Evolutionary conservation across 2,888 invertebrate genomes (phyloP).

Genomic region (Orchesellides sinensis): DNA sequence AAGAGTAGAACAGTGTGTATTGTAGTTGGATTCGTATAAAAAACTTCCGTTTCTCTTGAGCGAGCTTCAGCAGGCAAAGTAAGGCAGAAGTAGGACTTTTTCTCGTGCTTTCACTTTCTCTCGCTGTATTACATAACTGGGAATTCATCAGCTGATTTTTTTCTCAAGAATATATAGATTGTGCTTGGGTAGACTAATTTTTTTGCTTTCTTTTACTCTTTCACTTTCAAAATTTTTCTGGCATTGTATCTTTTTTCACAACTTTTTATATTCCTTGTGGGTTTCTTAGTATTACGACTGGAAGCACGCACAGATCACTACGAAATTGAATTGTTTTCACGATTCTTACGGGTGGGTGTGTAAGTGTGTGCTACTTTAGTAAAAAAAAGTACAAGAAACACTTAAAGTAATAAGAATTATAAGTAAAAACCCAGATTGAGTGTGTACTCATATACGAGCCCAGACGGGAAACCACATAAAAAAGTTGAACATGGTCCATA

Average conservation of each 20-base stretch:
- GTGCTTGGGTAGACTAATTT: not conserved
- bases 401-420: not conserved
- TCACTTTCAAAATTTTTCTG: not conserved
- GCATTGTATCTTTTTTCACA: not conserved
- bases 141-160: constrained; percentile 57
- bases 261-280: not conserved
- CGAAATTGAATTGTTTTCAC: not conserved
- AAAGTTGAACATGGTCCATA: constrained; percentile 15
- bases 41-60: not conserved
- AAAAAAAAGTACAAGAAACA: not conserved
- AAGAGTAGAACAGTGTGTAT: not conserved
- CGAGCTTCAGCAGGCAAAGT: too few relatives aligned
- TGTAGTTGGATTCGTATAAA: not conserved
- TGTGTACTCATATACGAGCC: too few relatives aligned
- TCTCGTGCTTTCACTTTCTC: constrained; percentile 16
- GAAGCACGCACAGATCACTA: not conserved
- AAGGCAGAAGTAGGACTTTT: too few relatives aligned
- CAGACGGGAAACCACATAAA: constrained; percentile 22
- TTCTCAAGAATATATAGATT: too few relatives aligned
- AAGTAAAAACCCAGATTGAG: too few relatives aligned
- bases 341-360: not conserved
- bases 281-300: not conserved
- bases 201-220: not conserved
- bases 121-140: constrained; percentile 48
- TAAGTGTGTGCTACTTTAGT: too few relatives aligned